Base-by-base conservation (phyloP, 2,113 vertebrate genomes). In the Symphodus melops region DNA sequence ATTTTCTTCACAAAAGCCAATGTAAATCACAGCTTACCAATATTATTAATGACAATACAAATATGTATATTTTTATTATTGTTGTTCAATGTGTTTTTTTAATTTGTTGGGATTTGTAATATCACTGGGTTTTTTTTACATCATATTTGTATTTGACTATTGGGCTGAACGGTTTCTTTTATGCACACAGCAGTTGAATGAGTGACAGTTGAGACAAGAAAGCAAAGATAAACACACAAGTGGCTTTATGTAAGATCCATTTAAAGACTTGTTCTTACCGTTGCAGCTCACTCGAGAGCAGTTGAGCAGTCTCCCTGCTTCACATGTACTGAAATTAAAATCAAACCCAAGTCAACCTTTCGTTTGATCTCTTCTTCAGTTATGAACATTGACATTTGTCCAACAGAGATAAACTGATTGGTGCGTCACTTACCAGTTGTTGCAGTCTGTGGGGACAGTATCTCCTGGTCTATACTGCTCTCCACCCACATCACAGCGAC, bases 391-490 rank as follows among this genome's bases (percentile, higher is more conserved):
- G 1, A 48, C 17, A 17, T 17, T 48, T 16, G 5, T 48, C 46
- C 14, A 17, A 2, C 14, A 17, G 11, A 41, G 11, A 41, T 41
- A 10, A 19, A 11, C 10, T 58, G 2, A 9, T 46, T 6, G 9
- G n/a, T 37, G 21, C 12, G 57, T 23, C 1, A 54, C 46, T 82
- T 73, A 96, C 96, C 96, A 97, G 77, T 94, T 97, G 79, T 94
- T 95, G 61, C 96, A 98, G 20, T 87, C 92, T n/a, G 33, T 79
- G n/a, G 75, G 36, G 39, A 96, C 92, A 0, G 19, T 36, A 1
- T 93, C 91, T 71, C 95, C 95, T 0, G 95, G 90, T 1, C 85
- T 63, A 42, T 94, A 86, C 57, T 94, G 91, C 56, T 75, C 75
- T 4, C 95, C 95, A 6, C 89, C 73, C 1, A 93, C 57, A 60